These are phyloP conservation scores for Strigops habroptila DNA, from an alignment of 2,113 vertebrate genomes.

Conservation along the genomic window DNA sequence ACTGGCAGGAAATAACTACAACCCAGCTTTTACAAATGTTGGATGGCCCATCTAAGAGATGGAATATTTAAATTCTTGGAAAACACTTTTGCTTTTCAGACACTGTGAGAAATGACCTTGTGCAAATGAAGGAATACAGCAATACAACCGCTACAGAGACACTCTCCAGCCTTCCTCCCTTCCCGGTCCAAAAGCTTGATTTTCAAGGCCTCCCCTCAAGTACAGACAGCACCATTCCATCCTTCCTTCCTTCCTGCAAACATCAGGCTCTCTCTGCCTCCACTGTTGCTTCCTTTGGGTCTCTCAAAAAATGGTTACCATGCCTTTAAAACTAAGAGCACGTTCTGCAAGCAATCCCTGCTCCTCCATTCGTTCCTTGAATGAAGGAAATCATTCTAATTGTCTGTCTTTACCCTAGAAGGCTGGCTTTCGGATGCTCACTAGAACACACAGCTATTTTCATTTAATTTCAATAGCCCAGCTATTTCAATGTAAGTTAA, in stretches of 20 bases:
- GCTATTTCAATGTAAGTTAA: neutral
- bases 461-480: neutral
- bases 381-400: neutral
- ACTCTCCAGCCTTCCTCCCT: neutral
- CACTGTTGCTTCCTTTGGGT: neutral
- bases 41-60: neutral
- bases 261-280: neutral
- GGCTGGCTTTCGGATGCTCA: neutral
- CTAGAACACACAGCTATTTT: neutral
- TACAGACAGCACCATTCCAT: neutral
- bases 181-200: neutral
- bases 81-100: neutral
- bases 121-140: neutral
- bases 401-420: slow-evolving; percentile 33
- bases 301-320: neutral
- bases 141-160: neutral
- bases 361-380: neutral
- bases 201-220: neutral
- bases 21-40: neutral
- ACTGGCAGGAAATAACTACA: neutral
- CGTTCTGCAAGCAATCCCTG: neutral
- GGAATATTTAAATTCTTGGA: neutral
- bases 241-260: neutral
- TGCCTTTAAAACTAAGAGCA: neutral
- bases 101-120: neutral